Percentiles rank a stretch among this genome's conserved stretches.
Conservation (phyloP, 2,888 invertebrate genomes). For the Geophilus truncorum region DNA sequence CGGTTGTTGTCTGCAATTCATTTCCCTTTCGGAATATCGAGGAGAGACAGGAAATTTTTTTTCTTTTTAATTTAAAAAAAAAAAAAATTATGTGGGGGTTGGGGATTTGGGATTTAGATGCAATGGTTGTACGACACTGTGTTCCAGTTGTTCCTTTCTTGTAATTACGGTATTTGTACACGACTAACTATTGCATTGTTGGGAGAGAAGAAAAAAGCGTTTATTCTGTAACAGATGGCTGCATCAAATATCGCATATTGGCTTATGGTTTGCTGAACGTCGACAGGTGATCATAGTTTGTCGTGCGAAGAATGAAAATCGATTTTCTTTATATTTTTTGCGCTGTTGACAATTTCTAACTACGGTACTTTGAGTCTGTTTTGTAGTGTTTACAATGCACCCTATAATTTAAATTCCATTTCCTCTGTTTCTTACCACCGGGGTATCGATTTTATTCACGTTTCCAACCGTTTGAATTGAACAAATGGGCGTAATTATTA, state of each 20-base stretch:
- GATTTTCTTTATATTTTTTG: too few relatives aligned
- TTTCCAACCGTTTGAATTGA: background rate
- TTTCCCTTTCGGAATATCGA: background rate
- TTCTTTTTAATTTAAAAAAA: too few relatives aligned
- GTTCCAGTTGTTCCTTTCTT: background rate
- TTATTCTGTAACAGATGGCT: background rate
- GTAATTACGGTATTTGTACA: background rate
- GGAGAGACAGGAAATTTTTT: background rate
- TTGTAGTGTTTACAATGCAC: too few relatives aligned
- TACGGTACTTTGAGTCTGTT: too few relatives aligned
- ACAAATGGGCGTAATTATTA: background rate
- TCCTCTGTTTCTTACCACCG: background rate
- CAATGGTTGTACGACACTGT: too few relatives aligned
- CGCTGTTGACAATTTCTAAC: too few relatives aligned
- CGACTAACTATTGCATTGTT: background rate
- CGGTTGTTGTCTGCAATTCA: slow-evolving; percentile 14
- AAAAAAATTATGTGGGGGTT: too few relatives aligned
- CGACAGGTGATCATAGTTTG: too few relatives aligned
- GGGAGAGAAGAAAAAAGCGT: background rate
- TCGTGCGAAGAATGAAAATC: background rate
- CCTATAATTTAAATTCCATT: too few relatives aligned
- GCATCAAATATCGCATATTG: background rate
- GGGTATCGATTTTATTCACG: background rate
- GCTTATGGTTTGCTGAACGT: too few relatives aligned
- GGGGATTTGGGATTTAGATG: too few relatives aligned